phyloP scores from a whole-genome alignment of 1,140 invertebrate genomes.

The Drosophila sp. region DNA sequence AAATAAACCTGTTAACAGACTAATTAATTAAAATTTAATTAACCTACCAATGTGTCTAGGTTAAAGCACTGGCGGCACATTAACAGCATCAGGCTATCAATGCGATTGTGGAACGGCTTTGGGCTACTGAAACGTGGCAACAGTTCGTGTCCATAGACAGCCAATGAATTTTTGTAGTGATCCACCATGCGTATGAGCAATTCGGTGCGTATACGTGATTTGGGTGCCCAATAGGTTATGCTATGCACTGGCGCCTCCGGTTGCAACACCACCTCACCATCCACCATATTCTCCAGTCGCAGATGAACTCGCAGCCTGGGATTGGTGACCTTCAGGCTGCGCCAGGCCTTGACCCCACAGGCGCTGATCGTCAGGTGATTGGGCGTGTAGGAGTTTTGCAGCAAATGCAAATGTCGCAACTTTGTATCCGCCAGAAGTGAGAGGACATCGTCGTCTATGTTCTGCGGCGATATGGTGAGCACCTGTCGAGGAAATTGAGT shows the following conservation, averaged over 20 bases:
- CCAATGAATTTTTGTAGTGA: constrained; percentile 86
- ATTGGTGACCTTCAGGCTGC: constrained; percentile 86
- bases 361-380: constrained; percentile 85
- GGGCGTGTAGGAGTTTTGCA: constrained; percentile 91
- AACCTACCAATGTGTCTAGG: constrained; percentile 88
- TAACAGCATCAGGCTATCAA: constrained; percentile 88
- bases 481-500: constrained; percentile 81
- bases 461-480: constrained; percentile 92
- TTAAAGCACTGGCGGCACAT: constrained; percentile 87
- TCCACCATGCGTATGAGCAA: constrained; percentile 86
- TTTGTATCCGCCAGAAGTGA: constrained; percentile 88
- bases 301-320: constrained; percentile 86
- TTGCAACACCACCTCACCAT: constrained; percentile 86
- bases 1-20: background rate
- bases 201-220: constrained; percentile 86
- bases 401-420: constrained; percentile 90
- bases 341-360: constrained; percentile 85
- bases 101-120: constrained; percentile 88
- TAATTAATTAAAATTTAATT: background rate
- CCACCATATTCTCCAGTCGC: constrained; percentile 86
- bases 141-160: constrained; percentile 87
- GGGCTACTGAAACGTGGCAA: constrained; percentile 87
- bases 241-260: constrained; percentile 88
- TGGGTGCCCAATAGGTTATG: constrained; percentile 88
- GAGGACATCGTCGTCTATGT: constrained; percentile 91